These are phyloP conservation scores for Saccostrea echinata DNA, from an alignment of 1,140 invertebrate genomes.

Conservation along the genomic window DNA sequence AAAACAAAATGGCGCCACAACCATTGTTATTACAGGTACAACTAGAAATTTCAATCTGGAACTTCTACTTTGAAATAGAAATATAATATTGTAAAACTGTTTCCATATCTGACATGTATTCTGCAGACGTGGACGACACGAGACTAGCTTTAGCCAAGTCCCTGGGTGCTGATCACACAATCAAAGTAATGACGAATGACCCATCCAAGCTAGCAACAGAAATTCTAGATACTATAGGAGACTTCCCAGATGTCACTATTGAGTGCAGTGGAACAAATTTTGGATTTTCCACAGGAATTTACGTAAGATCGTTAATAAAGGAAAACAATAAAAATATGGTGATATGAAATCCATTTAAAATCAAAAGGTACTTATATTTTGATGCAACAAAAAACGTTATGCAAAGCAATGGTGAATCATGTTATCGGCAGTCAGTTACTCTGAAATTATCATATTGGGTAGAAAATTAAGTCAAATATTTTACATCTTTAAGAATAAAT, in stretches of 20 bases:
- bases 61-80: too few species aligned
- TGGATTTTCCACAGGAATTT: conserved; percentile 60
- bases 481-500: too few species aligned
- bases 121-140: conserved; percentile 86
- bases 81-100: not conserved
- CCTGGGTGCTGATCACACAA: conserved; percentile 88
- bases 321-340: not conserved
- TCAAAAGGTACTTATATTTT: too few species aligned
- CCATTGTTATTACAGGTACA: conserved; percentile 89
- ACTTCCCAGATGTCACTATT: conserved; percentile 88
- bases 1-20: conserved; percentile 91
- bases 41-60: too few species aligned
- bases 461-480: too few species aligned
- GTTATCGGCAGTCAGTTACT: too few species aligned
- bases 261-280: conserved; percentile 90
- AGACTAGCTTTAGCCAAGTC: conserved; percentile 89
- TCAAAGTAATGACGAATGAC: conserved; percentile 78
- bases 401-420: too few species aligned
- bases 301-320: conserved; percentile 54
- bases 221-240: conserved; percentile 85
- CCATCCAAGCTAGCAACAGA: conserved; percentile 83
- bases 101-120: not conserved
- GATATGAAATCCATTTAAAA: too few species aligned
- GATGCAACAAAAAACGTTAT: too few species aligned
- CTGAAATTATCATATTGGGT: too few species aligned